Conservation (phyloP, 1,140 invertebrate genomes). For the Leptoteleia sp. region DNA sequence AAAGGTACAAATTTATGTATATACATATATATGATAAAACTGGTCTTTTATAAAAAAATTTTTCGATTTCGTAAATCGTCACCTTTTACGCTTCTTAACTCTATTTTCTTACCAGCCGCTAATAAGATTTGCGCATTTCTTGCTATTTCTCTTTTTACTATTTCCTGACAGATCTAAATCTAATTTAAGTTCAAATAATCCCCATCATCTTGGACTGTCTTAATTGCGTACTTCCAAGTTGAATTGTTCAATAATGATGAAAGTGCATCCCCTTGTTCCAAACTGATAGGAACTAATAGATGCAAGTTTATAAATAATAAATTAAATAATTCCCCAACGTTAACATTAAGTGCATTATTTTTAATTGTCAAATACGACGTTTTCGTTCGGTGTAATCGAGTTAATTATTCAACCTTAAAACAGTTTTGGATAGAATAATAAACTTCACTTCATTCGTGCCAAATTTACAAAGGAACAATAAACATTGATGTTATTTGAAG, state of each 20-base stretch:
- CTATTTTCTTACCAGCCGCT: constrained; percentile 34
- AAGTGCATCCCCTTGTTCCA: constrained; percentile 25
- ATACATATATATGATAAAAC: constrained; percentile 3
- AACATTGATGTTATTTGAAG: too few relatives aligned
- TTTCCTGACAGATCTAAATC: constrained; percentile 41
- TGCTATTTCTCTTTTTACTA: constrained; percentile 42
- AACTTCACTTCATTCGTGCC: too few relatives aligned
- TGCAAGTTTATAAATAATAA: too few relatives aligned
- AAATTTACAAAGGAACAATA: too few relatives aligned
- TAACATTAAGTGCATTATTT: too few relatives aligned
- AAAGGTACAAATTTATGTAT: too few relatives aligned
- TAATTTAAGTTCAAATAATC: constrained; percentile 46
- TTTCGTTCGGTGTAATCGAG: too few relatives aligned
- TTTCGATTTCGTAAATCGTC: constrained; percentile 5
- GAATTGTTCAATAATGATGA: constrained; percentile 28
- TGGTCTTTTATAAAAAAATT: not conserved
- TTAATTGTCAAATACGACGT: too few relatives aligned
- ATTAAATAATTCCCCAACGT: too few relatives aligned
- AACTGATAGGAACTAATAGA: too few relatives aligned
- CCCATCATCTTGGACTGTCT: constrained; percentile 28
- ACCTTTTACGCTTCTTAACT: constrained; percentile 20
- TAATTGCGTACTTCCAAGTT: constrained; percentile 26
- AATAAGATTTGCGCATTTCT: constrained; percentile 42
- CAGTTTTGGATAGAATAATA: too few relatives aligned
- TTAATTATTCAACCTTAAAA: too few relatives aligned